These are phyloP conservation scores for Istiophorus platypterus DNA, from an alignment of 2,113 vertebrate species.

Conservation along the genomic window DNA sequence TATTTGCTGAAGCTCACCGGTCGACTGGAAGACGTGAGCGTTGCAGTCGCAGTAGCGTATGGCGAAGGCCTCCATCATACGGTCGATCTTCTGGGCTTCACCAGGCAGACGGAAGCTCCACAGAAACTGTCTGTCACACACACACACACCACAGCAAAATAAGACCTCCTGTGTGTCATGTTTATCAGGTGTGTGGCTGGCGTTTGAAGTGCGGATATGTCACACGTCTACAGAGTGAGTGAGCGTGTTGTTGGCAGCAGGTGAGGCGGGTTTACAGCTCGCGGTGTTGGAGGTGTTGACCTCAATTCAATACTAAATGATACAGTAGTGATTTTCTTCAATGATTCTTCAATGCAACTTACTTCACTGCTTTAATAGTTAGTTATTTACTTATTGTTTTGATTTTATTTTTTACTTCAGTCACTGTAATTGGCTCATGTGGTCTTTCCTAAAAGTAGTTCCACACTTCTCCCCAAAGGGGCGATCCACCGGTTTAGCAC, in stretches of 20 bases:
- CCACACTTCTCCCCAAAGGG: not conserved
- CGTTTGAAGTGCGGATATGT: not conserved
- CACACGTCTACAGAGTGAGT: not conserved
- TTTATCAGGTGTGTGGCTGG: not conserved
- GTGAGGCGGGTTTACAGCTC: not conserved
- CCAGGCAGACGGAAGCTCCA: slow-evolving; percentile 97
- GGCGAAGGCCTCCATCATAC: slow-evolving; percentile 98
- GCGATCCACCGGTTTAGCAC: not conserved
- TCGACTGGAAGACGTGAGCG: slow-evolving; percentile 90
- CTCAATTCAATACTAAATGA: not conserved
- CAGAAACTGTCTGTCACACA: slow-evolving; percentile 90
- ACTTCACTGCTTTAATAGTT: too few relatives aligned
- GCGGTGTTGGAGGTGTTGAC: not conserved
- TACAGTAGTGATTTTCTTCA: not conserved
- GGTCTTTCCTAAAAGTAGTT: not conserved
- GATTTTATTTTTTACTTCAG: too few relatives aligned
- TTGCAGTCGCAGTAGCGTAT: slow-evolving; percentile 94
- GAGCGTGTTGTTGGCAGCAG: not conserved
- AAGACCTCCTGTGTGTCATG: not conserved
- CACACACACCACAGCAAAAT: not conserved
- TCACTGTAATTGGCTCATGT: not conserved
- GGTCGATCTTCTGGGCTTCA: slow-evolving; percentile 97
- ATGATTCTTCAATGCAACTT: too few relatives aligned
- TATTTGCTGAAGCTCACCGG: slow-evolving; percentile 83
- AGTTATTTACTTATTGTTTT: too few relatives aligned